A percentile compares a stretch with the other conserved stretches of the same genome.
phyloP scores from a whole-genome alignment of 2,888 invertebrate species.

The Toxonevra muliebris region DNA sequence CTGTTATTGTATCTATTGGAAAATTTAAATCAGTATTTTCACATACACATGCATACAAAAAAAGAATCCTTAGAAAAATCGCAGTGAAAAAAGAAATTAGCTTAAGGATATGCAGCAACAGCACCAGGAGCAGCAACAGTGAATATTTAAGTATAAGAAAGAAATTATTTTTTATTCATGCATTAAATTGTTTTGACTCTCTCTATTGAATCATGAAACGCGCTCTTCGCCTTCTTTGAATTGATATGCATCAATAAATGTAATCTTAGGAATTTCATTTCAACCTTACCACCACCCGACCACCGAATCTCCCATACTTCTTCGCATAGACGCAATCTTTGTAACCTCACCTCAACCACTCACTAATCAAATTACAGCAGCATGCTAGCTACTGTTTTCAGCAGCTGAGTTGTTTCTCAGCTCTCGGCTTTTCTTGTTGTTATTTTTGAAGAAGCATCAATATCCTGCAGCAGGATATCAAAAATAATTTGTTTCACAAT shows the following conservation, averaged over 20 bases:
- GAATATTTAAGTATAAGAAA: constrained; percentile 29
- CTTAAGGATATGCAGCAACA: constrained; percentile 9
- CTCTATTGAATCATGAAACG: constrained; percentile 14
- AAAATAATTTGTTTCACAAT: constrained; percentile 64
- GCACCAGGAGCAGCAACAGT: not conserved
- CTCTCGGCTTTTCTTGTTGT: constrained; percentile 32
- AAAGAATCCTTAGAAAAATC: not conserved
- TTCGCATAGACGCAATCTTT: constrained; percentile 4
- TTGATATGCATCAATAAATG: constrained; percentile 30
- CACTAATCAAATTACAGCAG: constrained; percentile 56
- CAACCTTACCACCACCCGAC: not conserved
- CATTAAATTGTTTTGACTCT: constrained; percentile 64
- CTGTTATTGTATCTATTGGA: no score
- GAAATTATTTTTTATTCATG: constrained; percentile 62
- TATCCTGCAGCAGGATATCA: constrained; percentile 59
- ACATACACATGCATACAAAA: no score
- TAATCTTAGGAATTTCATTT: constrained; percentile 25
- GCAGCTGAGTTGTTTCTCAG: constrained; percentile 59
- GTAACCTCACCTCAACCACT: constrained; percentile 37
- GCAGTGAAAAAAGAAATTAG: no score
- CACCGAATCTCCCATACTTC: no score
- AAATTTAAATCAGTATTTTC: no score
- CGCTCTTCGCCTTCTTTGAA: not conserved
- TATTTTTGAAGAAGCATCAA: constrained; percentile 44
- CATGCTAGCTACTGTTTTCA: constrained; percentile 23